Conservation (phyloP, 1,140 invertebrate species). For the Drosophila nasuta region DNA sequence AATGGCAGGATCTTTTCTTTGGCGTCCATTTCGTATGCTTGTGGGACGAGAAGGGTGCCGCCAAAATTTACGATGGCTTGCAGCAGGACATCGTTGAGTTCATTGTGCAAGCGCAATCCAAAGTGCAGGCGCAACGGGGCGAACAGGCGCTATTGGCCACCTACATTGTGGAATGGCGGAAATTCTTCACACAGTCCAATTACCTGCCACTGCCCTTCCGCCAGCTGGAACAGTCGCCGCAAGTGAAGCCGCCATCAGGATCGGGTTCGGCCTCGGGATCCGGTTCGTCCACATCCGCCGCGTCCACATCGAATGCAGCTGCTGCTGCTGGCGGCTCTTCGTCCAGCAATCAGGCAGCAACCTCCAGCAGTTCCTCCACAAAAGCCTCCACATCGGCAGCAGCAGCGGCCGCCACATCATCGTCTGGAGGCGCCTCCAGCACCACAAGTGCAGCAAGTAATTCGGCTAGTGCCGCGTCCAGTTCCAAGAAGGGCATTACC, state of each 20-base stretch:
- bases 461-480: slow-evolving; percentile 53
- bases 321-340: slow-evolving; percentile 18
- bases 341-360: slow-evolving; percentile 46
- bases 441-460: slow-evolving; percentile 84
- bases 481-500: slow-evolving; percentile 89
- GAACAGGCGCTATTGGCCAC: slow-evolving; percentile 97
- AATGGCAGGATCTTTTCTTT: slow-evolving; percentile 99
- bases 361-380: slow-evolving; percentile 56
- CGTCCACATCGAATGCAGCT: slow-evolving; percentile 57
- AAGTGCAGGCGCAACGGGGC: slow-evolving; percentile 95
- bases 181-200: slow-evolving; percentile 98
- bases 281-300: slow-evolving; percentile 48
- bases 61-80: slow-evolving; percentile 94
- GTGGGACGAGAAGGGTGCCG: slow-evolving; percentile 97
- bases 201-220: slow-evolving; percentile 98
- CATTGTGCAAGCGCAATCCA: slow-evolving; percentile 96
- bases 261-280: slow-evolving; percentile 40
- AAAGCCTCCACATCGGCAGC: slow-evolving; percentile 72
- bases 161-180: slow-evolving; percentile 98
- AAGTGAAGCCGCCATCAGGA: slow-evolving; percentile 66
- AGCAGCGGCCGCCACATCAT: slow-evolving; percentile 68
- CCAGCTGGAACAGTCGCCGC: slow-evolving; percentile 94
- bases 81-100: slow-evolving; percentile 97
- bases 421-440: slow-evolving; percentile 74
- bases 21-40: slow-evolving; percentile 97